Conservation (phyloP, 2,797 vertebrate species). For the Tapirus indicus region DNA sequence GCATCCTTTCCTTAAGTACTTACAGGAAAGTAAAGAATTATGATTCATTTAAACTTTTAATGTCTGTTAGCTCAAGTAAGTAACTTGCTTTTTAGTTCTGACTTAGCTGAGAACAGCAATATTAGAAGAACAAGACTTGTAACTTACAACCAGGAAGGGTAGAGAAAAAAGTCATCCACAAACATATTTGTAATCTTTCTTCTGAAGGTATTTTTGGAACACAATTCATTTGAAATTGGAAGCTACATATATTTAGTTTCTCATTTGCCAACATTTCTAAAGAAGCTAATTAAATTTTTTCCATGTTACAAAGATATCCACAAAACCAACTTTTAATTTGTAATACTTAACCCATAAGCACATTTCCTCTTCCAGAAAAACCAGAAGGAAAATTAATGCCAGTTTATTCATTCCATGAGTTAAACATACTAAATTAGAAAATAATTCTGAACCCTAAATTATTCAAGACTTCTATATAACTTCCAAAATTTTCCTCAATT, state of each 20-base stretch:
- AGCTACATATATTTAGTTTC: not conserved
- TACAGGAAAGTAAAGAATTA: not conserved
- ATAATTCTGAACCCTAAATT: not conserved
- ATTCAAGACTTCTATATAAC: not conserved
- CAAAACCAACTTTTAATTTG: constrained; percentile 30
- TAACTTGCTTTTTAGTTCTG: not conserved
- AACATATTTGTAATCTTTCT: not conserved
- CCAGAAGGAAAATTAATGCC: not conserved
- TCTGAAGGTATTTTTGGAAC: not conserved
- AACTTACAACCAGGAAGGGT: not conserved
- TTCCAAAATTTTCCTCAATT: not conserved
- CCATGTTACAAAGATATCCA: not conserved
- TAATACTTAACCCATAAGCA: not conserved
- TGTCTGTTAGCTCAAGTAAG: not conserved
- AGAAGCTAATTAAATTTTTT: not conserved
- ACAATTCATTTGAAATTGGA: not conserved
- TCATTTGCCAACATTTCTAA: constrained; percentile 16
- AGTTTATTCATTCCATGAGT: not conserved
- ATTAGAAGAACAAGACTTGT: not conserved
- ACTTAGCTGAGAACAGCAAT: not conserved
- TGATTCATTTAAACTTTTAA: not conserved
- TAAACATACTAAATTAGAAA: not conserved
- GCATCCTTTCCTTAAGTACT: not conserved
- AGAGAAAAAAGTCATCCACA: not conserved
- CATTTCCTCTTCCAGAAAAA: not conserved